phyloP scores from a whole-genome alignment of 2,113 vertebrate species.

The Channa maculata region DNA sequence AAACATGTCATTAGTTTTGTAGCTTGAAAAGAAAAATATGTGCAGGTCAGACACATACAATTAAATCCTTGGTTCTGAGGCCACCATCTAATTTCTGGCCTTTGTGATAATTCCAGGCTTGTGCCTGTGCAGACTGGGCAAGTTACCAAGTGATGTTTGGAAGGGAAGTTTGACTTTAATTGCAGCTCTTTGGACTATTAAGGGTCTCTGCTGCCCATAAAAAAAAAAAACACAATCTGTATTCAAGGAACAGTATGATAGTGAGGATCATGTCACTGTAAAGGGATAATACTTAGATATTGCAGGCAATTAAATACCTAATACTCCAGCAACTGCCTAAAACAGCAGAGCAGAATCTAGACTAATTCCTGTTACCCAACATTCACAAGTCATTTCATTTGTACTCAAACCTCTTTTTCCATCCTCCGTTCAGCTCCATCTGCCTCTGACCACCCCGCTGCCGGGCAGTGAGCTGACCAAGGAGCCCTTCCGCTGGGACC shows the following conservation, averaged over 20 bases:
- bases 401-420: not conserved
- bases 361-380: too few species aligned
- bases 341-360: too few species aligned
- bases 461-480: conserved; percentile 95
- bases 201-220: not conserved
- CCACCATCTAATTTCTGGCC: conserved; percentile 26
- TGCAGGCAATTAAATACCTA: not conserved
- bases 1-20: not conserved
- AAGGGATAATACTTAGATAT: not conserved
- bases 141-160: not conserved
- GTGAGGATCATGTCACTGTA: not conserved
- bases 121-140: not conserved
- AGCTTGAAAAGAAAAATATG: not conserved
- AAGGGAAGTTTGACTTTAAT: conserved; percentile 4
- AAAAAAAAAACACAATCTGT: not conserved
- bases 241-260: too few species aligned
- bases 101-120: not conserved
- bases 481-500: conserved; percentile 96
- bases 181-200: not conserved
- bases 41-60: not conserved
- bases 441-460: conserved; percentile 93
- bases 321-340: not conserved
- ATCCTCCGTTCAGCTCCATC: conserved; percentile 86
- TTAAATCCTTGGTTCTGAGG: not conserved
- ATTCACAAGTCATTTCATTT: not conserved